Percentiles rank a stretch among this genome's conserved stretches.
phyloP scores from a whole-genome alignment of 2,888 invertebrate species.

The Brachylomia viminalis region DNA sequence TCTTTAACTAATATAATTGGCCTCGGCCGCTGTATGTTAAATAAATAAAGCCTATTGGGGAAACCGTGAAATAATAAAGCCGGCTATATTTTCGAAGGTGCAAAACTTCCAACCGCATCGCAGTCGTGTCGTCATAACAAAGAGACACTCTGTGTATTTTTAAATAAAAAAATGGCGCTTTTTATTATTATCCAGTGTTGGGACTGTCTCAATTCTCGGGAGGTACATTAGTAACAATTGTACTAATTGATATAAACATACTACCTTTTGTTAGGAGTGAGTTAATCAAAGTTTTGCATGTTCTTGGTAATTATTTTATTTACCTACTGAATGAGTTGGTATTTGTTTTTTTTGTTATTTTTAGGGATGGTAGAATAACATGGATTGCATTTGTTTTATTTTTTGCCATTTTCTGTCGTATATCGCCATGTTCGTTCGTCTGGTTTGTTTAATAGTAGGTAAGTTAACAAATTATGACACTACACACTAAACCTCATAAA shows the following conservation, averaged over 20 bases:
- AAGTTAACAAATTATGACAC: not conserved
- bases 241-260: conserved; percentile 40
- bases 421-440: too few relatives aligned
- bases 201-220: conserved; percentile 41
- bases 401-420: not conserved
- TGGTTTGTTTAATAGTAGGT: not conserved
- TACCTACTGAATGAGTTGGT: not conserved
- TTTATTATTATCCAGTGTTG: conserved; percentile 45
- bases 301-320: conserved; percentile 38
- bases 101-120: conserved; percentile 31
- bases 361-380: not conserved
- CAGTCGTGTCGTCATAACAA: conserved; percentile 35
- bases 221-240: conserved; percentile 43
- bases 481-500: not conserved
- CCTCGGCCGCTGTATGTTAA: not conserved
- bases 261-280: conserved; percentile 1
- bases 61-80: not conserved
- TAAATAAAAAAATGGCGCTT: conserved; percentile 53
- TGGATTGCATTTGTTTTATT: not conserved
- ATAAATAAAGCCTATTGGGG: not conserved
- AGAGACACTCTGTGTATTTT: conserved; percentile 39
- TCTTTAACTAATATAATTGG: not conserved
- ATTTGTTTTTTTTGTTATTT: not conserved
- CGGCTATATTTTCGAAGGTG: not conserved
- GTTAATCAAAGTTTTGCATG: conserved; percentile 56